These are phyloP conservation scores for Champsocephalus esox DNA, from an alignment of 2,797 vertebrate genomes.

Conservation along the genomic window DNA sequence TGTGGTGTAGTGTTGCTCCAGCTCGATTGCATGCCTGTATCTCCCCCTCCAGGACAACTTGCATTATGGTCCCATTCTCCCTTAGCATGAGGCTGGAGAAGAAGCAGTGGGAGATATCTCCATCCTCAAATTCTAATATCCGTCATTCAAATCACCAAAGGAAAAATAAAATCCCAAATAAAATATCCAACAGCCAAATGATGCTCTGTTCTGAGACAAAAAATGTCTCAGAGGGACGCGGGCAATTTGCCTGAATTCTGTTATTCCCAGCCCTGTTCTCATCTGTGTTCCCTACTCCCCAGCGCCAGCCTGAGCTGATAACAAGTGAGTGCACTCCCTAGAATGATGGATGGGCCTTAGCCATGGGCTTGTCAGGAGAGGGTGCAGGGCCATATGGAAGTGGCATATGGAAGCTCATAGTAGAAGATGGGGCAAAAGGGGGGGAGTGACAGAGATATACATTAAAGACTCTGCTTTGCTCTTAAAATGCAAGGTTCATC, in stretches of 20 bases:
- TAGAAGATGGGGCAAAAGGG: slow-evolving; percentile 82
- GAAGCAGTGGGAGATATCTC: slow-evolving; percentile 46
- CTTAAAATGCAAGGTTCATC: slow-evolving; percentile 87
- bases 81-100: slow-evolving; percentile 49
- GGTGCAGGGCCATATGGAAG: slow-evolving; percentile 88
- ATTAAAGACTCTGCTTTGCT: slow-evolving; percentile 85
- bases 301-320: slow-evolving; percentile 83
- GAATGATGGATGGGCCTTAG: slow-evolving; percentile 87
- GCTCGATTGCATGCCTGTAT: slow-evolving; percentile 83
- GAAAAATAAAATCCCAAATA: slow-evolving; percentile 37
- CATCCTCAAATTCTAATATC: slow-evolving; percentile 47
- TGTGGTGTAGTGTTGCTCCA: slow-evolving; percentile 56
- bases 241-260: slow-evolving; percentile 72
- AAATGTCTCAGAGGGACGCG: slow-evolving; percentile 54
- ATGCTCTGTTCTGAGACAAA: slow-evolving; percentile 63
- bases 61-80: slow-evolving; percentile 75
- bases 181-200: slow-evolving; percentile 61
- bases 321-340: slow-evolving; percentile 83
- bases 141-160: slow-evolving; percentile 50
- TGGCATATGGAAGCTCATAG: slow-evolving; percentile 88
- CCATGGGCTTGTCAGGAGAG: slow-evolving; percentile 85
- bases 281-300: slow-evolving; percentile 72
- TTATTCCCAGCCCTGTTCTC: slow-evolving; percentile 67
- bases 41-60: slow-evolving; percentile 88
- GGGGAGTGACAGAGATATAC: slow-evolving; percentile 87